Evolutionary conservation across 2,888 invertebrate genomes (phyloP).

Genomic region (Drosophila picticornis): DNA sequence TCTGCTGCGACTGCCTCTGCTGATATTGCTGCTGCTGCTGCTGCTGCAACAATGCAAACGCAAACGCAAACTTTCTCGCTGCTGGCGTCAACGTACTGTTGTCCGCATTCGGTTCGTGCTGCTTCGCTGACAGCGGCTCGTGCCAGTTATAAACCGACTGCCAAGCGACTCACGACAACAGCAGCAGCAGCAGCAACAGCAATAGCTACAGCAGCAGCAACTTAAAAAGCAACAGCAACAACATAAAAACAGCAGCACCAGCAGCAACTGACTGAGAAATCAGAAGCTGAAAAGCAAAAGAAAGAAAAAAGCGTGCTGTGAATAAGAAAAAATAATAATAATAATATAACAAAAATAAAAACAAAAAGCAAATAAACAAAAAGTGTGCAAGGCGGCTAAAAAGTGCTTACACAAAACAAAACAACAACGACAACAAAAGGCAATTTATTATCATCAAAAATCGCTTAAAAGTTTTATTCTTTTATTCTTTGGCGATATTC

Average conservation of each 20-base stretch:
- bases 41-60: constrained; percentile 77
- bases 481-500: constrained; percentile 1
- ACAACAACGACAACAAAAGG: constrained; percentile 40
- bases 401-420: constrained; percentile 42
- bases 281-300: constrained; percentile 60
- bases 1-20: constrained; percentile 20
- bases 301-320: constrained; percentile 39
- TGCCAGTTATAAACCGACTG: constrained; percentile 85
- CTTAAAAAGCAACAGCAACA: constrained; percentile 45
- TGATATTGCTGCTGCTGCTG: constrained; percentile 53
- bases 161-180: constrained; percentile 81
- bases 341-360: constrained; percentile 22
- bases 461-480: constrained; percentile 21
- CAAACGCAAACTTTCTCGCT: constrained; percentile 76
- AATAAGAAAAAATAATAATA: constrained; percentile 30
- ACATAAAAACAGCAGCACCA: constrained; percentile 49
- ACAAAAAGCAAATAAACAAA: constrained; percentile 26
- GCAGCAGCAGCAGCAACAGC: constrained; percentile 49
- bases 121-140: constrained; percentile 81
- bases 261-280: constrained; percentile 43
- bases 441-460: constrained; percentile 35
- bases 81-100: constrained; percentile 57
- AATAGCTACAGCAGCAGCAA: constrained; percentile 39
- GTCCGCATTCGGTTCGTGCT: constrained; percentile 69
- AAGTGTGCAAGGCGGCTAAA: constrained; percentile 43